Evolutionary conservation across 1,140 invertebrate genomes (phyloP), one percentile per base, ranked within the genome.

Genomic region (Coelopa frigida): DNA sequence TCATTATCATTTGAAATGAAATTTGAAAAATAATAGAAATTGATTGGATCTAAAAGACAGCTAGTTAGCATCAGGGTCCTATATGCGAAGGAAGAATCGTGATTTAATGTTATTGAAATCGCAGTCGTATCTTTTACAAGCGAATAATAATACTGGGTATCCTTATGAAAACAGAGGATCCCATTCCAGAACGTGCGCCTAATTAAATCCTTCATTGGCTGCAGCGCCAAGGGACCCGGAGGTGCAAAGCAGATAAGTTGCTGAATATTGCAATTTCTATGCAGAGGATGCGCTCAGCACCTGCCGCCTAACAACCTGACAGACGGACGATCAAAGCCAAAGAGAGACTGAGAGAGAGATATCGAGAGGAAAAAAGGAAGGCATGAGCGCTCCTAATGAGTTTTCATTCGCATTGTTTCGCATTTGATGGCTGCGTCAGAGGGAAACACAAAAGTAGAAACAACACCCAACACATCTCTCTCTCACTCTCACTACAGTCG

Each of bases 341-440:
- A n/a, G n/a, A n/a, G n/a, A n/a, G n/a, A n/a, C n/a, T n/a, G n/a
- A n/a, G n/a, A n/a, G n/a, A n/a, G n/a, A n/a, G n/a, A n/a, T n/a
- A n/a, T n/a, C n/a, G n/a, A n/a, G n/a, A n/a, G n/a, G n/a, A n/a
- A n/a, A n/a, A n/a, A n/a, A n/a, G n/a, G n/a, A n/a, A n/a, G n/a
- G n/a, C n/a, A n/a, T n/a, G n/a, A n/a, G n/a, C n/a, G n/a, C 40
- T 24, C 27, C 40, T 42, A 42, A 42, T 42, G 40, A 42, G 40
- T 42, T 42, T 42, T 29, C 32, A 29, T 5, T 29, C 22, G 40
- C 26, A 42, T 42, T 42, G 40, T 42, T 42, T 27, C 22, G 40
- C 23, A 29, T 29, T 29, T 29, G 18, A 29, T 27, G 17, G 24
- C n/a, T 42, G 24, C 22, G 27, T 15, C 32, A 20, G 40, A 23